phyloP scores from a whole-genome alignment of 1,140 invertebrate species.

The Lepidotrigona ventralis region DNA sequence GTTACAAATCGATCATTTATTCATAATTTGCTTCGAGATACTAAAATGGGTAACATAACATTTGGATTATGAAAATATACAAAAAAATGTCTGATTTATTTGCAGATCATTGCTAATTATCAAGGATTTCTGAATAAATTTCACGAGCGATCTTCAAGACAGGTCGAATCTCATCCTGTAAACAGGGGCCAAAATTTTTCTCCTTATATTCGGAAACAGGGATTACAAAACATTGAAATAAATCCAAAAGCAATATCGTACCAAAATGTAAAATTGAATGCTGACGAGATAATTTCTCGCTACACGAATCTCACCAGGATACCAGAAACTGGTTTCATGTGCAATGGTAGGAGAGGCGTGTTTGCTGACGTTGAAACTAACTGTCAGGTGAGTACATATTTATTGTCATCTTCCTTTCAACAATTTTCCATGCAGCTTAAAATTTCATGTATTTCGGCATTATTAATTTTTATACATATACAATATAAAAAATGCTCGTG shows the following conservation, averaged over 20 bases:
- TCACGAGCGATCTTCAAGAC: conserved; percentile 61
- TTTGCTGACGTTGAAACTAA: conserved; percentile 91
- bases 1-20: background rate
- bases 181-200: conserved; percentile 24
- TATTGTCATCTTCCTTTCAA: background rate
- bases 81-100: background rate
- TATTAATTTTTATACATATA: background rate
- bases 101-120: conserved; percentile 66
- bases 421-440: background rate
- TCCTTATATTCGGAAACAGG: background rate
- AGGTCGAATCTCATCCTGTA: conserved; percentile 29
- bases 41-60: background rate
- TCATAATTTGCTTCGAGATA: background rate
- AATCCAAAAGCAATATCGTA: conserved; percentile 5
- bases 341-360: conserved; percentile 86
- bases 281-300: conserved; percentile 49
- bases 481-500: too few species aligned
- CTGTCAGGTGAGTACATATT: conserved; percentile 83
- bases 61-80: background rate
- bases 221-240: background rate
- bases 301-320: conserved; percentile 75
- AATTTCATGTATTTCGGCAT: background rate
- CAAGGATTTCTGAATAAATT: conserved; percentile 67
- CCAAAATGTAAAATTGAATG: conserved; percentile 17
- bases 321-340: conserved; percentile 87